These are phyloP conservation scores for Anolis sagrei DNA, from an alignment of 2,113 vertebrate species.

Conservation along the genomic window DNA sequence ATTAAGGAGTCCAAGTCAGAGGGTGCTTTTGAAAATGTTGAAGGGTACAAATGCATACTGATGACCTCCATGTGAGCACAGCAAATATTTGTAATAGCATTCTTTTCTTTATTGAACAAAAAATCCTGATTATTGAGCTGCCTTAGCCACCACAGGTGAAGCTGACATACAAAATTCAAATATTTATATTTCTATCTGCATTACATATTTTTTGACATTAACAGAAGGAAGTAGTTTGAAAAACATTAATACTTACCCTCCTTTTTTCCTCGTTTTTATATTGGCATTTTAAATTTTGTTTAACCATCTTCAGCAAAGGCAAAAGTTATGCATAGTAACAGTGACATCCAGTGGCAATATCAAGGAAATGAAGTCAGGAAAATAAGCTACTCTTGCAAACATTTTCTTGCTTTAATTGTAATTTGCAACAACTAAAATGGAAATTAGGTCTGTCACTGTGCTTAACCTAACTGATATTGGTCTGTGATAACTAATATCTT, in stretches of 20 bases:
- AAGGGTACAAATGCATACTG: conserved; percentile 53
- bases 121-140: conserved; percentile 59
- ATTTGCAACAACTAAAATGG: neutral
- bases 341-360: conserved; percentile 68
- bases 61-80: conserved; percentile 48
- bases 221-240: conserved; percentile 51
- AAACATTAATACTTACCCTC: conserved; percentile 18
- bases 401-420: neutral
- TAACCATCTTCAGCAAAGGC: conserved; percentile 4
- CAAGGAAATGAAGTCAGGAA: conserved; percentile 50
- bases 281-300: neutral
- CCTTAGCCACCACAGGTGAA: conserved; percentile 55
- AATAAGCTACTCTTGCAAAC: neutral
- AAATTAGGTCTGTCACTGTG: neutral
- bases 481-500: neutral
- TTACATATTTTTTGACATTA: conserved; percentile 33
- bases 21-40: conserved; percentile 35
- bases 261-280: neutral
- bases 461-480: neutral
- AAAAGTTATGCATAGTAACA: conserved; percentile 58
- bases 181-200: conserved; percentile 68
- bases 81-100: conserved; percentile 62
- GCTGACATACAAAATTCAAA: conserved; percentile 64
- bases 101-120: conserved; percentile 65
- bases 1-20: conserved; percentile 59